Conservation (phyloP, 1,140 invertebrate genomes). For the Linepithema humile region DNA sequence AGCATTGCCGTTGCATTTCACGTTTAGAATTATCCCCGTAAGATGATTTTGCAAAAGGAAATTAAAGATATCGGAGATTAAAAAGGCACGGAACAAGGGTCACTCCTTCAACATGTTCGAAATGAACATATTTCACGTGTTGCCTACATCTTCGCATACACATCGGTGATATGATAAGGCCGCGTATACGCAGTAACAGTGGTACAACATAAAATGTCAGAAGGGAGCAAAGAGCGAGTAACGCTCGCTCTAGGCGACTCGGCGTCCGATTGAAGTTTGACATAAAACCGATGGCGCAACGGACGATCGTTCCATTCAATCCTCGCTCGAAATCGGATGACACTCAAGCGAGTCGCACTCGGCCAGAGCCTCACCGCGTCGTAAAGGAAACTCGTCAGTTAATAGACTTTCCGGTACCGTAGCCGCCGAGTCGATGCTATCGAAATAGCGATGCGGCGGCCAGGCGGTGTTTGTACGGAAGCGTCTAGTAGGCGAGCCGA, state of each 20-base stretch:
- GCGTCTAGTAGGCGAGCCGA: constrained; percentile 80
- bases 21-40: background rate
- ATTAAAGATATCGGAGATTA: constrained; percentile 19
- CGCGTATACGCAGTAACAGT: background rate
- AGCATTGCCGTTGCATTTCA: background rate
- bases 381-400: constrained; percentile 80
- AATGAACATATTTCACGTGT: background rate
- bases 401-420: constrained; percentile 75
- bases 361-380: constrained; percentile 84
- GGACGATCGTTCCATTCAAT: constrained; percentile 38
- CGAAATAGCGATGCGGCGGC: constrained; percentile 83
- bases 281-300: background rate
- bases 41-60: background rate
- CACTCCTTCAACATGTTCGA: background rate
- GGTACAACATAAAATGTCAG: background rate
- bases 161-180: constrained; percentile 17
- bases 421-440: constrained; percentile 85
- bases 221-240: constrained; percentile 18
- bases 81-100: constrained; percentile 48
- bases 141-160: background rate
- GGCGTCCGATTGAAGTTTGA: background rate
- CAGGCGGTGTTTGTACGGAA: constrained; percentile 74
- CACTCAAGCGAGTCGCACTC: constrained; percentile 86
- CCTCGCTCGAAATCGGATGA: constrained; percentile 78
- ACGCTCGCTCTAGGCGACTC: constrained; percentile 12